These are phyloP conservation scores for Drosophila sordidula DNA, from an alignment of 2,888 invertebrate genomes.

Conservation along the genomic window DNA sequence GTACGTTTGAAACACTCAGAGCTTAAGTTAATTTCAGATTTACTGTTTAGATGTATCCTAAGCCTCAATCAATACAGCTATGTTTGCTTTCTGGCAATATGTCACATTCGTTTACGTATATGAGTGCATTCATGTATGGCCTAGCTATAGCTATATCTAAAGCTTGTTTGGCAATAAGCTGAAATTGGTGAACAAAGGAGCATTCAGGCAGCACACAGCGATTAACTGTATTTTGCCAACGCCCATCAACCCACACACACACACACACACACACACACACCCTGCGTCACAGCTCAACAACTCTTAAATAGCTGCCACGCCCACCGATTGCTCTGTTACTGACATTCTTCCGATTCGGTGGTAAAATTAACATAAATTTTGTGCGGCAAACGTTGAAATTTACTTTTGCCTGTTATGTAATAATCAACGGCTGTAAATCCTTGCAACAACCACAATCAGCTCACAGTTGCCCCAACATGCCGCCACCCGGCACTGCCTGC, in stretches of 20 bases:
- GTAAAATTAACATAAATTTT: conserved; percentile 73
- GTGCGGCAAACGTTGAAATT: conserved; percentile 65
- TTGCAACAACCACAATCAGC: conserved; percentile 47
- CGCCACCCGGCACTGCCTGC: not conserved
- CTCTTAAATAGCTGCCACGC: conserved; percentile 13
- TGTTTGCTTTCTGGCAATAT: not conserved
- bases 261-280: not conserved
- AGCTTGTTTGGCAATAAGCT: conserved; percentile 17
- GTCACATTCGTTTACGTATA: not conserved
- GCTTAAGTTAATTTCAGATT: not conserved
- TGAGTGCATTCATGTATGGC: not conserved
- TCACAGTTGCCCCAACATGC: conserved; percentile 10
- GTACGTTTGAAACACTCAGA: too few relatives aligned
- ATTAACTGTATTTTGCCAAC: conserved; percentile 21
- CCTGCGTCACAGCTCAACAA: not conserved
- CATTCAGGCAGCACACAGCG: conserved; percentile 21
- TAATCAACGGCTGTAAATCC: conserved; percentile 70
- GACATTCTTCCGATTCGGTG: conserved; percentile 44
- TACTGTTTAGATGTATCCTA: not conserved
- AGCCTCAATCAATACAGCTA: not conserved
- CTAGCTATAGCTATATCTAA: conserved; percentile 1
- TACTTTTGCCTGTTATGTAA: conserved; percentile 67
- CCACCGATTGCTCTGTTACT: conserved; percentile 15
- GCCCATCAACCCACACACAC: not conserved
- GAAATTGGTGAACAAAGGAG: conserved; percentile 26